These are phyloP conservation scores for Aldabrachelys gigantea DNA, from an alignment of 2,113 vertebrate species.

Conservation along the genomic window DNA sequence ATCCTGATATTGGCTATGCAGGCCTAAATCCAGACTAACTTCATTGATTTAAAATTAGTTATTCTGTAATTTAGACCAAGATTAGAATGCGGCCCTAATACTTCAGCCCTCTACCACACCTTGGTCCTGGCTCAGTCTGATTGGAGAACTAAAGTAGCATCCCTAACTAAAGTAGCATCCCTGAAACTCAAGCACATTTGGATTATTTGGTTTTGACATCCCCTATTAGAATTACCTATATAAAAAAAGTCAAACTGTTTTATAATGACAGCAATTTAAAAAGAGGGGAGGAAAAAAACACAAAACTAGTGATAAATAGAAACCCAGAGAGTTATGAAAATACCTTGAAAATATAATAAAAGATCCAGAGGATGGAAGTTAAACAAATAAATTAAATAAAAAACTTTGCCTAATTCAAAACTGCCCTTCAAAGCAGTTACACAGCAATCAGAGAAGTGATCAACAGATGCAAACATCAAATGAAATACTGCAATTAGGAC, in stretches of 20 bases:
- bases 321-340: neutral
- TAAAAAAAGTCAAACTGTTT: neutral
- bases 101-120: too few relatives aligned
- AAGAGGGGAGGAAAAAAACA: neutral
- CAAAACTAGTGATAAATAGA: neutral
- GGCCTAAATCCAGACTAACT: too few relatives aligned
- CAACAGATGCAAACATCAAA: neutral
- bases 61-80: too few relatives aligned
- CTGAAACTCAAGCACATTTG: fast-evolving
- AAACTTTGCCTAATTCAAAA: neutral
- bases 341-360: neutral
- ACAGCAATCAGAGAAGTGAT: neutral
- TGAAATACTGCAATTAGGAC: neutral
- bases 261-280: neutral
- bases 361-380: neutral
- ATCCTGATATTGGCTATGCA: neutral
- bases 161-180: neutral
- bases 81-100: too few relatives aligned
- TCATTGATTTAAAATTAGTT: too few relatives aligned
- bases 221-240: neutral
- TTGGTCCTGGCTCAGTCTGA: too few relatives aligned
- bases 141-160: neutral
- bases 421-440: neutral
- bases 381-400: neutral
- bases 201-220: neutral